phyloP scores from a whole-genome alignment of 2,797 vertebrate species.

The Crax fasciolata region DNA sequence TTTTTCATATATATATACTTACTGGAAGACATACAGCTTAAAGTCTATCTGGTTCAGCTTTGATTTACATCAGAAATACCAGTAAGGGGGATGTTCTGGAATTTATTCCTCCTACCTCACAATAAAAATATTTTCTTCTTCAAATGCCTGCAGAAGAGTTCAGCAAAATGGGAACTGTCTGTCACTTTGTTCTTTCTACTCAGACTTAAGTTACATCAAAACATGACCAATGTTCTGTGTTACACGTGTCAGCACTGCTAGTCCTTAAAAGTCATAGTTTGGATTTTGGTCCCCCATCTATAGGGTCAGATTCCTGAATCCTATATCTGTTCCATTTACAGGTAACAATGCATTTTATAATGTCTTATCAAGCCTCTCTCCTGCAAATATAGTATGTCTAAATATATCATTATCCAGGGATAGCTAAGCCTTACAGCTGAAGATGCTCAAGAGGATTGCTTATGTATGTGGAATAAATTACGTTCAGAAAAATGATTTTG shows the following conservation, averaged over 20 bases:
- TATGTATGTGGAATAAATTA: conserved; percentile 35
- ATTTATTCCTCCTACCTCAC: neutral
- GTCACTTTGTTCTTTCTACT: neutral
- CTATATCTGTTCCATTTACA: neutral
- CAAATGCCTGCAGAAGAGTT: neutral
- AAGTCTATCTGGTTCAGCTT: neutral
- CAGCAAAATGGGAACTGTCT: neutral
- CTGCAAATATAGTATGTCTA: neutral
- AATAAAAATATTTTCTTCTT: neutral
- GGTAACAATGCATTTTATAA: neutral
- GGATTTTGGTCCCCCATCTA: neutral
- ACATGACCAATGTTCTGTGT: neutral
- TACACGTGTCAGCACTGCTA: neutral
- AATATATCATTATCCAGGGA: neutral
- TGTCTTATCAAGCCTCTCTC: neutral
- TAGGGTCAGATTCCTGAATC: neutral
- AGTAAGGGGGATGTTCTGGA: neutral
- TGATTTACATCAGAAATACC: neutral
- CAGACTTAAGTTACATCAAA: neutral
- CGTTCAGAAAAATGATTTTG: conserved; percentile 10
- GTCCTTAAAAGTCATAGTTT: neutral
- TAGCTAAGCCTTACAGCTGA: neutral
- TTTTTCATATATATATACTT: neutral
- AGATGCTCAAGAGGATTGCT: neutral
- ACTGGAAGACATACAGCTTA: neutral